A percentile compares a stretch with the other conserved stretches of the same genome.
Conservation (phyloP, 1,140 invertebrate species). For the Druon quercuslanigerum region DNA sequence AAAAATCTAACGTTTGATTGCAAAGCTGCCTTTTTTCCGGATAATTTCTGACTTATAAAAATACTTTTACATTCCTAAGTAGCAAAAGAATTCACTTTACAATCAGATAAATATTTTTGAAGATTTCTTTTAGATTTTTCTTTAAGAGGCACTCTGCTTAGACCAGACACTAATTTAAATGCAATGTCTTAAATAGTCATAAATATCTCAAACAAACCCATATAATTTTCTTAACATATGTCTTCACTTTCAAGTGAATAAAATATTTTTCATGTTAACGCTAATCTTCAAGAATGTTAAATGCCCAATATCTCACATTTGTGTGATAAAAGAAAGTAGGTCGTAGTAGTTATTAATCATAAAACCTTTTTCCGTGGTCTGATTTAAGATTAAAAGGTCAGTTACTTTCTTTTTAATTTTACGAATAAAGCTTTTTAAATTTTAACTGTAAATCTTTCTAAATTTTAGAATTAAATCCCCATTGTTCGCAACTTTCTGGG, state of each 20-base stretch:
- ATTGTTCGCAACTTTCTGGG: neutral
- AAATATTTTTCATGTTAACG: too few relatives aligned
- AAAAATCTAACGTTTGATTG: too few relatives aligned
- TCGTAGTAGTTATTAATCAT: neutral
- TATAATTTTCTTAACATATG: neutral
- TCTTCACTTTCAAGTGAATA: too few relatives aligned
- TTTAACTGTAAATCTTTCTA: neutral
- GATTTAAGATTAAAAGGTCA: too few relatives aligned
- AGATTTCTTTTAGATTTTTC: neutral
- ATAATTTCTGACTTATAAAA: neutral
- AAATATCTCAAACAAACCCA: neutral
- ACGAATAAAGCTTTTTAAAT: neutral
- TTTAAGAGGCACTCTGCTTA: neutral
- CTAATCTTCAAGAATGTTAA: neutral
- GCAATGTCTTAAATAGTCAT: too few relatives aligned
- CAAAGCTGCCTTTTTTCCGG: neutral
- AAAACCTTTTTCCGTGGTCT: neutral
- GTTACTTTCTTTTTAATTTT: too few relatives aligned
- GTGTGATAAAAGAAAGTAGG: neutral
- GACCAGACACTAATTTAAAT: neutral
- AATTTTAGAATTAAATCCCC: neutral
- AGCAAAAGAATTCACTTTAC: neutral
- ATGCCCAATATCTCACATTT: slow-evolving; percentile 6
- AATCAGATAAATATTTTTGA: too few relatives aligned
- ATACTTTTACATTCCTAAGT: neutral